phyloP scores from a whole-genome alignment of 2,797 vertebrate species.

The Pangasius krempfi region DNA sequence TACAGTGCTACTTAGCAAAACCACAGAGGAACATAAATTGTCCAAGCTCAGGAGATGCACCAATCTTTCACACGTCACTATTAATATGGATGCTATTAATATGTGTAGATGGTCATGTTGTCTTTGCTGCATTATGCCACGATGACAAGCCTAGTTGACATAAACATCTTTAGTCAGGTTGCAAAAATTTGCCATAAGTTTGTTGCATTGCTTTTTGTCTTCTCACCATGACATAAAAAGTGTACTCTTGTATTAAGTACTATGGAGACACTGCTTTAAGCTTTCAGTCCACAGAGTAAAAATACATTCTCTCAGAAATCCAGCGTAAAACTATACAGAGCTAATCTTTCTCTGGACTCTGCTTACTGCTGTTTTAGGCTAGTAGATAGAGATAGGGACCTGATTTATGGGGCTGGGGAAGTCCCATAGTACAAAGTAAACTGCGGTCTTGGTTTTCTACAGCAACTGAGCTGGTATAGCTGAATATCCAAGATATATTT shows the following conservation, averaged over 20 bases:
- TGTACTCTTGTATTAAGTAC: neutral
- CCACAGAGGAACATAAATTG: conserved; percentile 53
- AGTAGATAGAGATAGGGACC: conserved; percentile 49
- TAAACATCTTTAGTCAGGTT: conserved; percentile 36
- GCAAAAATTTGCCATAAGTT: neutral
- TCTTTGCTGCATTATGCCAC: conserved; percentile 27
- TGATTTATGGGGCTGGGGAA: conserved; percentile 49
- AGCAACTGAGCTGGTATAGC: neutral
- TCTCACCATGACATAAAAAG: conserved; percentile 11
- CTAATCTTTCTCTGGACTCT: conserved; percentile 56
- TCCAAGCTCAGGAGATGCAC: conserved; percentile 37
- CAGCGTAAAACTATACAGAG: conserved; percentile 58
- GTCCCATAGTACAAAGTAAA: conserved; percentile 31
- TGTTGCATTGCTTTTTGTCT: neutral
- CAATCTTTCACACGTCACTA: conserved; percentile 47
- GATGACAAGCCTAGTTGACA: conserved; percentile 30
- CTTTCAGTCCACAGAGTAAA: conserved; percentile 43
- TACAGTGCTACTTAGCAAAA: conserved; percentile 41
- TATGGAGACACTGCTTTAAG: conserved; percentile 27
- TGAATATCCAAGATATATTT: conserved; percentile 1
- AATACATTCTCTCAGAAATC: conserved; percentile 55
- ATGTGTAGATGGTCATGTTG: conserved; percentile 12
- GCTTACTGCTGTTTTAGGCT: conserved; percentile 48
- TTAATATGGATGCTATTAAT: conserved; percentile 45
- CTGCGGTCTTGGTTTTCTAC: conserved; percentile 43